Evolutionary conservation across 2,888 invertebrate species (phyloP).

Genomic region (Ethmia dodecea): DNA sequence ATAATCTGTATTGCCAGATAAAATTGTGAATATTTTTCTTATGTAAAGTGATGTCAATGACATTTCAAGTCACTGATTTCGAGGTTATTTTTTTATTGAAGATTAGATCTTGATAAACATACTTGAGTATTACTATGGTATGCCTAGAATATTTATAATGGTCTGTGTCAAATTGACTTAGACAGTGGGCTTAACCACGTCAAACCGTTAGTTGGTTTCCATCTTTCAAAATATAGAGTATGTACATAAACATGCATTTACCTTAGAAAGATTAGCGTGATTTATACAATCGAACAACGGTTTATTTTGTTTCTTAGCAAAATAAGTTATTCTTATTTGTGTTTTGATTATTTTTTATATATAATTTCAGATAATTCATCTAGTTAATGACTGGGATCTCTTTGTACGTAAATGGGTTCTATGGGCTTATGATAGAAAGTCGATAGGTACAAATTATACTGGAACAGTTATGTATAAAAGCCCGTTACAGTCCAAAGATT

Average conservation of each 20-base stretch:
- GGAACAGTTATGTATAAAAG: constrained; percentile 46
- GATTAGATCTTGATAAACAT: constrained; percentile 64
- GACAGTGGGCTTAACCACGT: constrained; percentile 44
- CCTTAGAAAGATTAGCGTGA: constrained; percentile 57
- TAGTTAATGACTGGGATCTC: constrained; percentile 63
- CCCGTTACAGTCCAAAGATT: constrained; percentile 77
- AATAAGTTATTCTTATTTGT: constrained; percentile 59
- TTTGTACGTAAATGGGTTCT: constrained; percentile 70
- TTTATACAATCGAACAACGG: constrained; percentile 55
- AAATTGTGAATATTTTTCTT: constrained; percentile 77
- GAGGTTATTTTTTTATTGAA: constrained; percentile 69
- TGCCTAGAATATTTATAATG: constrained; percentile 52
- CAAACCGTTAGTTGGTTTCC: constrained; percentile 48
- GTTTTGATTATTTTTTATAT: constrained; percentile 55
- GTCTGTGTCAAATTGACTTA: constrained; percentile 54
- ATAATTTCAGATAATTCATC: constrained; percentile 61
- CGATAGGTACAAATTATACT: constrained; percentile 64
- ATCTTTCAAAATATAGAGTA: constrained; percentile 54
- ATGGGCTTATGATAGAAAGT: constrained; percentile 47
- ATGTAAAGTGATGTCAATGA: constrained; percentile 68
- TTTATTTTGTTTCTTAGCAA: constrained; percentile 62
- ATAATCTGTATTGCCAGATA: constrained; percentile 78
- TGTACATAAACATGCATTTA: constrained; percentile 73
- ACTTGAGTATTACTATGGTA: constrained; percentile 46
- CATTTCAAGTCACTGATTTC: constrained; percentile 72